phyloP scores from a whole-genome alignment of 2,113 vertebrate species.

The Lycocorax pyrrhopterus region DNA sequence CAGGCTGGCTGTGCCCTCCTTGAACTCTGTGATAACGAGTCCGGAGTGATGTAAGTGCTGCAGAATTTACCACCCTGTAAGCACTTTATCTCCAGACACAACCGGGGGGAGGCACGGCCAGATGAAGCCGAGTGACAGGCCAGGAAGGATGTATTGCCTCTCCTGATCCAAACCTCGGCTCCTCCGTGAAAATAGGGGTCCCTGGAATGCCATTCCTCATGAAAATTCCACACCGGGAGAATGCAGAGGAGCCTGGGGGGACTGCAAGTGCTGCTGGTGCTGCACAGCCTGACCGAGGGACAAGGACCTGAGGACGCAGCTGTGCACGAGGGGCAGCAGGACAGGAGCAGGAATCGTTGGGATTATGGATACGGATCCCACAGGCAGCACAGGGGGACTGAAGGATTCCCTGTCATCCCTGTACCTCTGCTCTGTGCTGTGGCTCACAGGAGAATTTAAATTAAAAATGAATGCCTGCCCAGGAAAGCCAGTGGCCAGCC shows the following conservation, averaged over 20 bases:
- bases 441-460: background rate
- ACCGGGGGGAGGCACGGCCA: background rate
- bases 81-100: background rate
- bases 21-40: background rate
- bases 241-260: background rate
- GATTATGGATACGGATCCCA: background rate
- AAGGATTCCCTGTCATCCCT: background rate
- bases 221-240: background rate
- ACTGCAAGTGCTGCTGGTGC: background rate
- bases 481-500: background rate
- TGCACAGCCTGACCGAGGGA: background rate
- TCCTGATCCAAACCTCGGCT: background rate
- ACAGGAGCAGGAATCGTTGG: accelerated
- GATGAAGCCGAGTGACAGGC: background rate
- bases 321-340: background rate
- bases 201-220: background rate
- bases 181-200: background rate
- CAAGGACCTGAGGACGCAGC: background rate
- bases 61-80: background rate
- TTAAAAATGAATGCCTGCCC: background rate
- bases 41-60: background rate
- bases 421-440: background rate
- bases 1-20: background rate
- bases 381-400: background rate
- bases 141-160: background rate